phyloP scores from a whole-genome alignment of 2,888 invertebrate genomes.

The Drosophila stalkeri region DNA sequence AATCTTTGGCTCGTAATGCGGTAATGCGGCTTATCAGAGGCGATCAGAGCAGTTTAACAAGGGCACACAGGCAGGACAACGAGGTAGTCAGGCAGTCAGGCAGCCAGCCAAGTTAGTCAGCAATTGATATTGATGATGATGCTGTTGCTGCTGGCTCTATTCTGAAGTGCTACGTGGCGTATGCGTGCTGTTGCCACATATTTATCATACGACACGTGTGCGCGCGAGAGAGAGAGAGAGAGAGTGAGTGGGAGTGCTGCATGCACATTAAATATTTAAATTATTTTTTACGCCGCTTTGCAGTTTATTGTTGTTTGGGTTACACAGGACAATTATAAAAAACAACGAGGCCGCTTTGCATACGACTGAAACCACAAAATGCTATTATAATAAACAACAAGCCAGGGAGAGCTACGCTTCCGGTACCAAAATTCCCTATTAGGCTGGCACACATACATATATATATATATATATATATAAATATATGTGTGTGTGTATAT shows the following conservation, averaged over 20 bases:
- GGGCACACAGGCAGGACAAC: constrained; percentile 6
- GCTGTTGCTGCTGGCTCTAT: constrained; percentile 34
- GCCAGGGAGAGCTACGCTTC: constrained; percentile 46
- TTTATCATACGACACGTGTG: constrained; percentile 67
- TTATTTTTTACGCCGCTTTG: constrained; percentile 25
- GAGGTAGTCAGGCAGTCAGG: neutral
- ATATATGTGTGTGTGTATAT: too few species aligned
- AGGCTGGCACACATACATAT: neutral
- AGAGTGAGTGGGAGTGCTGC: constrained; percentile 16
- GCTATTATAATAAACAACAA: constrained; percentile 78
- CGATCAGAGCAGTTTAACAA: constrained; percentile 30
- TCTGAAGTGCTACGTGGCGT: constrained; percentile 7
- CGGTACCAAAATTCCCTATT: constrained; percentile 38
- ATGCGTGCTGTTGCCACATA: constrained; percentile 29
- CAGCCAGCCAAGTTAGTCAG: constrained; percentile 12
- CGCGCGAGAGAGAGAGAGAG: constrained; percentile 19
- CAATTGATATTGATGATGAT: constrained; percentile 79
- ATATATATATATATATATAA: neutral
- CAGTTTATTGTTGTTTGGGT: constrained; percentile 8
- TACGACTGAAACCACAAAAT: constrained; percentile 67
- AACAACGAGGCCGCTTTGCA: constrained; percentile 39
- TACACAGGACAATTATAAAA: constrained; percentile 66
- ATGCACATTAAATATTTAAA: constrained; percentile 26
- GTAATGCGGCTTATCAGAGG: constrained; percentile 52
- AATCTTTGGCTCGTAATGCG: constrained; percentile 41